These are phyloP conservation scores for Anarrhichthys ocellatus DNA, from an alignment of 2,113 vertebrate genomes.

Conservation along the genomic window DNA sequence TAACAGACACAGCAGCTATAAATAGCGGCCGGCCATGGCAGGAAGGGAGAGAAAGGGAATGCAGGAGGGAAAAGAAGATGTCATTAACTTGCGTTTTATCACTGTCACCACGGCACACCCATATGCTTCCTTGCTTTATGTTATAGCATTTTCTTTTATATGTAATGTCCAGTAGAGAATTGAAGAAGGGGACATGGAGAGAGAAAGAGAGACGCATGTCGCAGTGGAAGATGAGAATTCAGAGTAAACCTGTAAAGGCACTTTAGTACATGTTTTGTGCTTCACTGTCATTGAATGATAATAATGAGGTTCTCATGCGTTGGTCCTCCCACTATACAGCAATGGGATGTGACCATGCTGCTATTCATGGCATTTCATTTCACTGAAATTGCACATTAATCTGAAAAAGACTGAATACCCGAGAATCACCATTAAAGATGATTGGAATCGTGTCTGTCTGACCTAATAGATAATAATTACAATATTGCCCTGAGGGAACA, in stretches of 20 bases:
- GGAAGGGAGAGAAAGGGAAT: constrained; percentile 59
- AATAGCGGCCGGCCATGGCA: constrained; percentile 60
- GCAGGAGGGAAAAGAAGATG: constrained; percentile 63
- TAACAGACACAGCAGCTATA: constrained; percentile 59
- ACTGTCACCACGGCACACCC: constrained; percentile 53
- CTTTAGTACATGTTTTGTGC: constrained; percentile 9
- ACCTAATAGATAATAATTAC: constrained; percentile 71
- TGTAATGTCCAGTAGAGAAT: background rate
- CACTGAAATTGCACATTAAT: constrained; percentile 50
- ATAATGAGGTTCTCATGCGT: constrained; percentile 29
- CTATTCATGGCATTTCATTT: constrained; percentile 54
- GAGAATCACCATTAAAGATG: constrained; percentile 64
- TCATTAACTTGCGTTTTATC: constrained; percentile 71
- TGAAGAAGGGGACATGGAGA: background rate
- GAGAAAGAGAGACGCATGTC: background rate
- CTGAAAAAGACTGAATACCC: constrained; percentile 48
- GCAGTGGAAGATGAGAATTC: constrained; percentile 4
- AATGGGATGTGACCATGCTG: constrained; percentile 25
- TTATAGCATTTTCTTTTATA: constrained; percentile 14
- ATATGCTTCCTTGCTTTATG: constrained; percentile 30
- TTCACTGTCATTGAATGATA: constrained; percentile 20
- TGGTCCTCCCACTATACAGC: background rate
- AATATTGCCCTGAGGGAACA: constrained; percentile 43
- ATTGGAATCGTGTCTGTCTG: constrained; percentile 63
- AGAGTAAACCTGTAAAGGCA: constrained; percentile 14